These are phyloP conservation scores for Erebia epiphron DNA, from an alignment of 2,888 invertebrate species.

Conservation along the genomic window DNA sequence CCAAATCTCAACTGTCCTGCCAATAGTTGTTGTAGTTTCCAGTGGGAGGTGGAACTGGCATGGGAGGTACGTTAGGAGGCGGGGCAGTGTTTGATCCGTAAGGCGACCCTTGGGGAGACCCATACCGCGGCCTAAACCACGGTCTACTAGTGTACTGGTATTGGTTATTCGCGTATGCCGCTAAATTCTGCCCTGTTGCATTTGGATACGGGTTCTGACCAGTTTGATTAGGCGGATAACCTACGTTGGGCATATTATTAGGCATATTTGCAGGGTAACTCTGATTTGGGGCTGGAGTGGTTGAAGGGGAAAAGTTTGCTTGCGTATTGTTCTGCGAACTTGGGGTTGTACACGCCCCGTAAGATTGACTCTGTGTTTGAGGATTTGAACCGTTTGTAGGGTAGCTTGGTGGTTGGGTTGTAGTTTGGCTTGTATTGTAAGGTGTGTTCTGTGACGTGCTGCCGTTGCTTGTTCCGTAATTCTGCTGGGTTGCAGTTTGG, in stretches of 20 bases:
- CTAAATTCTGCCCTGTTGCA: constrained; percentile 75
- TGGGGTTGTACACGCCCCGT: constrained; percentile 54
- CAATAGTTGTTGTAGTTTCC: constrained; percentile 75
- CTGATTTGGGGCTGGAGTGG: constrained; percentile 69
- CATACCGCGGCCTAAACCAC: constrained; percentile 74
- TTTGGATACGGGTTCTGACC: constrained; percentile 75
- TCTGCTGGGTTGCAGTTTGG: constrained; percentile 57
- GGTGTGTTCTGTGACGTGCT: constrained; percentile 50
- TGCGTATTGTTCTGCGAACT: constrained; percentile 62
- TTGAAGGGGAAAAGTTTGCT: constrained; percentile 67
- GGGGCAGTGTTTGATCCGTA: constrained; percentile 61
- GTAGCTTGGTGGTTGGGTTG: constrained; percentile 64
- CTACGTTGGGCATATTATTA: constrained; percentile 63
- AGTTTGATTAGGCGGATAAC: constrained; percentile 65
- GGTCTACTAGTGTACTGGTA: constrained; percentile 74
- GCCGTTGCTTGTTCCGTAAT: constrained; percentile 59
- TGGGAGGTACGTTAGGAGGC: constrained; percentile 60
- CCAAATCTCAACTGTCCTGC: constrained; percentile 76
- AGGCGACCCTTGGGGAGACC: constrained; percentile 72
- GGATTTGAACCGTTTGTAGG: constrained; percentile 61
- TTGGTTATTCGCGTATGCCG: constrained; percentile 75
- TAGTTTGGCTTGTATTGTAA: constrained; percentile 57
- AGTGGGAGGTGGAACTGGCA: constrained; percentile 70
- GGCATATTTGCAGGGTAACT: constrained; percentile 60
- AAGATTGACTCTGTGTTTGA: constrained; percentile 56